Percentiles rank a stretch among this genome's conserved stretches.
These are phyloP conservation scores for Oryctes rhinoceros DNA, from an alignment of 1,140 invertebrate species.

Conservation along the genomic window DNA sequence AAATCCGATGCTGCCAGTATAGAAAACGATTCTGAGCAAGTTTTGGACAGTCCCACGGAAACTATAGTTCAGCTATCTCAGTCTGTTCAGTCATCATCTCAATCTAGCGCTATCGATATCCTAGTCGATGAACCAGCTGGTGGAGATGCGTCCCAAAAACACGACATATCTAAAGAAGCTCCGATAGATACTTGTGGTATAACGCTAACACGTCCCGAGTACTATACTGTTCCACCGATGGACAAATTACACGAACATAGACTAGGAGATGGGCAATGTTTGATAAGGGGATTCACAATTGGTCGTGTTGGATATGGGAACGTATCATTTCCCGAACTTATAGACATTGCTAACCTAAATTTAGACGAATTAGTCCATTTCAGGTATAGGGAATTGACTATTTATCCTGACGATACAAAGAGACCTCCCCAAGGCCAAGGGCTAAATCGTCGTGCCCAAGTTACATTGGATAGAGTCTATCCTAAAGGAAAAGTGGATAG, in stretches of 20 bases:
- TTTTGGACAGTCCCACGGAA: neutral
- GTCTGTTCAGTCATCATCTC: neutral
- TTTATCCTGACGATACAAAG: slow-evolving; percentile 75
- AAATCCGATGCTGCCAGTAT: neutral
- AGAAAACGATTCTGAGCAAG: neutral
- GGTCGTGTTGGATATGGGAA: slow-evolving; percentile 92
- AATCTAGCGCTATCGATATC: neutral
- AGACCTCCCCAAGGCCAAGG: slow-evolving; percentile 84
- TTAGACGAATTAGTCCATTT: slow-evolving; percentile 86
- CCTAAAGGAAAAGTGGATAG: slow-evolving; percentile 87
- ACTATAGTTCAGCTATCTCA: too few species aligned
- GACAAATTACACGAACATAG: slow-evolving; percentile 73
- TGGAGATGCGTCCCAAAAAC: neutral
- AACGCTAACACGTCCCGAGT: slow-evolving; percentile 66
- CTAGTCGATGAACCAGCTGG: neutral
- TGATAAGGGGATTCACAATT: slow-evolving; percentile 90
- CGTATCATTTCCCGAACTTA: slow-evolving; percentile 86
- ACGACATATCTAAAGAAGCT: neutral
- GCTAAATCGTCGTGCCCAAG: slow-evolving; percentile 90
- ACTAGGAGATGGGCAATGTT: slow-evolving; percentile 78
- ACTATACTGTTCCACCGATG: slow-evolving; percentile 86
- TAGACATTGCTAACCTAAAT: slow-evolving; percentile 90
- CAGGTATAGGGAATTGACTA: slow-evolving; percentile 78
- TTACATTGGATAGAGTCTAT: slow-evolving; percentile 94
- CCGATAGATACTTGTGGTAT: slow-evolving; percentile 48